Percentiles rank a stretch among this genome's conserved stretches.
These are phyloP conservation scores for Genyomyrus donnyi DNA, from an alignment of 2,113 vertebrate genomes.

Conservation along the genomic window DNA sequence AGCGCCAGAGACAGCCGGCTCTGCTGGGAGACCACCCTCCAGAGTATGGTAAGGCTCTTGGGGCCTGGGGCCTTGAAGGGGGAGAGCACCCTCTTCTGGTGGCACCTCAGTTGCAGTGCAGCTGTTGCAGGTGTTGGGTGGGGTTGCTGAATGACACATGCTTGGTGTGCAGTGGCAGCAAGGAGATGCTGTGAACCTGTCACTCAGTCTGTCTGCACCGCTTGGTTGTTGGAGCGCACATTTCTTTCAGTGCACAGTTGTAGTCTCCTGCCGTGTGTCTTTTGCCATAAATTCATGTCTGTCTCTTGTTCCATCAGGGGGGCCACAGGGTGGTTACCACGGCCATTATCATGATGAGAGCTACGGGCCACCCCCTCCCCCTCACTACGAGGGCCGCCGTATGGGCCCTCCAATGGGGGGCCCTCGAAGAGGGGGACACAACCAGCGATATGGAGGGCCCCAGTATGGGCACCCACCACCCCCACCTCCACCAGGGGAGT, in stretches of 20 bases:
- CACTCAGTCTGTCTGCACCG: neutral
- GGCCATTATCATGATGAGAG: conserved; percentile 76
- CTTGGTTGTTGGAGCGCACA: neutral
- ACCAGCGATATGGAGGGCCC: conserved; percentile 68
- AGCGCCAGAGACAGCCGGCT: conserved; percentile 66
- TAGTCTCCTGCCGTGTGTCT: neutral
- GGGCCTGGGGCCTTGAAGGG: neutral
- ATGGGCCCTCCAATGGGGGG: conserved; percentile 77
- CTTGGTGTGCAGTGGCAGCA: conserved; percentile 34
- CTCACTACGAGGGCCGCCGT: conserved; percentile 79
- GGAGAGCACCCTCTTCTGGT: neutral
- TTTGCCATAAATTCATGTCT: neutral
- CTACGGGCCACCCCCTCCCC: conserved; percentile 73
- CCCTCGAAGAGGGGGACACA: conserved; percentile 68
- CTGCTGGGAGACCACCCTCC: conserved; percentile 65
- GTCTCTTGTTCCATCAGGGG: conserved; percentile 22
- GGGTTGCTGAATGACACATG: neutral
- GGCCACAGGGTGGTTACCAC: conserved; percentile 79
- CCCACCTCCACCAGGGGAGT: conserved; percentile 66
- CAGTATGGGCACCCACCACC: conserved; percentile 75
- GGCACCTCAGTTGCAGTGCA: neutral
- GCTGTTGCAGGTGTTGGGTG: neutral
- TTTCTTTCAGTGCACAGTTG: neutral
- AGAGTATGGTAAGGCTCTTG: conserved; percentile 58
- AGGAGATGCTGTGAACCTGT: conserved; percentile 22